These are phyloP conservation scores for Arctopsyche grandis DNA, from an alignment of 1,140 invertebrate genomes.

Conservation along the genomic window DNA sequence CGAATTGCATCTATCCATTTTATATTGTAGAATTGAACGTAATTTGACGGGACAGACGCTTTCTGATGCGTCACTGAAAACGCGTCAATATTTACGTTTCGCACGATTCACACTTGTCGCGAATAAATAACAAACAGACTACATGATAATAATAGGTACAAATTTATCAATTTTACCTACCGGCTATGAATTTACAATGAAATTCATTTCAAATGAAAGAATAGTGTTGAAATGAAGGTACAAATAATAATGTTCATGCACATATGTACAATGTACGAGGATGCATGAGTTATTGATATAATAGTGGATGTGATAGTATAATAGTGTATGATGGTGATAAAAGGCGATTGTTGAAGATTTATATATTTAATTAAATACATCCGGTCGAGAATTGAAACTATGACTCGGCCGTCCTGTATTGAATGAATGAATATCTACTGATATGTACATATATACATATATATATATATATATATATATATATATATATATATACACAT, in stretches of 20 bases:
- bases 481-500: not conserved
- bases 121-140: no score
- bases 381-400: conserved; percentile 20
- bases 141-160: no score
- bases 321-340: not conserved
- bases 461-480: conserved; percentile 1
- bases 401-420: not conserved
- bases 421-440: not conserved
- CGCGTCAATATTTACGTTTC: no score
- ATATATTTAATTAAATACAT: conserved; percentile 19
- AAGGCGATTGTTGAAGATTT: not conserved
- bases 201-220: no score
- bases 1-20: no score
- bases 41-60: no score
- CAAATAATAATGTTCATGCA: not conserved
- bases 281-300: not conserved
- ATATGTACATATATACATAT: not conserved
- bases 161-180: no score
- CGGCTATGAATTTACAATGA: no score
- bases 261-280: not conserved
- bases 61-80: no score
- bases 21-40: no score
- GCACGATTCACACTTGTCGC: no score
- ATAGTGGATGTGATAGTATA: not conserved
- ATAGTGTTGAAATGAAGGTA: no score